Evolutionary conservation across 1,140 invertebrate genomes (phyloP), one percentile per base, ranked within the genome.

Genomic region (Probaryconus sp.): DNA sequence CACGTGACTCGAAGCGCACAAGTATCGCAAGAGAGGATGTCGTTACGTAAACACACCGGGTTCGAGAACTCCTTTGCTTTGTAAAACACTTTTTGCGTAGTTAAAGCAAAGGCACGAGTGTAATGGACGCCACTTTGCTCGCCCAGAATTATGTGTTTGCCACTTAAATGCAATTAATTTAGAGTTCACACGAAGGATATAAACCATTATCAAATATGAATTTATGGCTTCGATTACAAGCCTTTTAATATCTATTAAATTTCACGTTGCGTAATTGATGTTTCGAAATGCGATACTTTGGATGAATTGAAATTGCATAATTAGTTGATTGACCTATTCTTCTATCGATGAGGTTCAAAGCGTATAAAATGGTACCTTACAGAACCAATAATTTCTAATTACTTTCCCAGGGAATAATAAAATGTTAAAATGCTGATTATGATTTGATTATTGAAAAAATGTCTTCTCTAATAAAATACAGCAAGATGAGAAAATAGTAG

Each of bases 11-110:
- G 50, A 51, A 47, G 51, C 43, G 53, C 43, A 38, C 45, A 40
- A 28, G 35, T 81, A 82, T 80, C 69, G 79, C 80, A 81, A 84
- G 68, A 81, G 76, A 83, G 81, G 81, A 83, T 83, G 75, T 81
- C 61, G 75, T 83, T 83, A 75, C 78, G 80, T 75, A 83, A 83
- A 60, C 42, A n/a, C n/a, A 50, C 21, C 11, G 60, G 38, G 50
- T 10, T 10, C 45, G 56, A 33, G 50, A 40, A 71, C 76, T 79
- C 64, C 78, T 63, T n/a, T 58, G 61, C 65, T 64, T 76, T 58
- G 78, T 75, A 81, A 76, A 81, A 77, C 72, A 55, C 24, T 76
- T 81, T 77, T 79, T 81, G 51, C 72, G 31, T 38, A 55, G 53
- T 65, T 64, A 77, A 80, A 80, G 71, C 58, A 68, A n/a, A 55